A percentile compares a stretch with the other conserved stretches of the same genome.
Evolutionary conservation across 2,113 vertebrate species (phyloP).

Genomic region (Uria aalge): DNA sequence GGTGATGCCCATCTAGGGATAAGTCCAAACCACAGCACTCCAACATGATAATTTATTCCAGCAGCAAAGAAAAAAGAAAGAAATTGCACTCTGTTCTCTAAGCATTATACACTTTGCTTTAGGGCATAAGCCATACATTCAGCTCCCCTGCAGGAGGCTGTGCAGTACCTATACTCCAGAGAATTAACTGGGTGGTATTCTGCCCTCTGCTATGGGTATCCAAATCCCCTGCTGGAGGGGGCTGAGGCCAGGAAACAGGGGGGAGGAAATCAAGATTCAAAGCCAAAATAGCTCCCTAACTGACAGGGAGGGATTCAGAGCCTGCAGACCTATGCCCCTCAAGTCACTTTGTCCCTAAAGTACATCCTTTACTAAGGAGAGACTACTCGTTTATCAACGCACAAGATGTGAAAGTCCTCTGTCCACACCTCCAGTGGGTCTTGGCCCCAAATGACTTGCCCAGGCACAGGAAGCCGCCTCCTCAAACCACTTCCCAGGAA

Average conservation of each 20-base stretch:
- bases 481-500: background rate
- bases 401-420: rapidly evolving
- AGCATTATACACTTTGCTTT: conserved; percentile 27
- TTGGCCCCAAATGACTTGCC: background rate
- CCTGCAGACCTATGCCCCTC: background rate
- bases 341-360: background rate
- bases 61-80: background rate
- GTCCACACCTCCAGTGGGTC: rapidly evolving
- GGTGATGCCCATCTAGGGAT: background rate
- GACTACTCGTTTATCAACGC: no score
- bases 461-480: background rate
- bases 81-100: background rate
- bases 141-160: background rate
- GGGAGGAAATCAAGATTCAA: background rate
- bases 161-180: background rate
- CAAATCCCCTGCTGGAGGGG: background rate
- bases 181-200: background rate
- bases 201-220: background rate
- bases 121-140: background rate
- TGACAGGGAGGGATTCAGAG: background rate
- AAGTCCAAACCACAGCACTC: background rate
- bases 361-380: background rate
- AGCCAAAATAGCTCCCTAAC: background rate
- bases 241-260: background rate
- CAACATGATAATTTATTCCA: background rate